Conservation (phyloP, 2,113 vertebrate genomes). For the Xiphophorus hellerii region DNA sequence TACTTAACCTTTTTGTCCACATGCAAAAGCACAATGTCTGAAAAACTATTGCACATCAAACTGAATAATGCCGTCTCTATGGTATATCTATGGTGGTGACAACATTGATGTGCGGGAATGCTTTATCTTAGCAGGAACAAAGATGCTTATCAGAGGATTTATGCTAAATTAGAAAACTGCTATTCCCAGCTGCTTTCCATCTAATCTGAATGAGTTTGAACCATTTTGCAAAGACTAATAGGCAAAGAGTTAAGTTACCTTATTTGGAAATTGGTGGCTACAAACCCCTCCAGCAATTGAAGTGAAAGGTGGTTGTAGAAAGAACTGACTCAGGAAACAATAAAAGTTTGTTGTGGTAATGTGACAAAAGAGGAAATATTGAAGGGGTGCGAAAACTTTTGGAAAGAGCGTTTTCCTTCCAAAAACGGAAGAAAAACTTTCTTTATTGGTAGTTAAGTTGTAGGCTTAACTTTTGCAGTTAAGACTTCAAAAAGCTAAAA, state of each 20-base stretch:
- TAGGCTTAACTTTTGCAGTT: neutral
- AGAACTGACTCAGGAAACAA: too few relatives aligned
- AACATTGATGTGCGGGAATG: too few relatives aligned
- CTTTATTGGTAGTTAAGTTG: too few relatives aligned
- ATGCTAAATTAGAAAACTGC: neutral
- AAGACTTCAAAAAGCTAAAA: constrained; percentile 2
- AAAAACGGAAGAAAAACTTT: too few relatives aligned
- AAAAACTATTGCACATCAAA: too few relatives aligned
- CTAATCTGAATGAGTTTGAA: neutral
- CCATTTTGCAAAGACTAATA: neutral
- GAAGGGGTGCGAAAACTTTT: neutral
- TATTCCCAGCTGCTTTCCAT: neutral
- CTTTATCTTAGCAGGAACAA: neutral
- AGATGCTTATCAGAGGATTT: neutral
- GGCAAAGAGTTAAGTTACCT: neutral
- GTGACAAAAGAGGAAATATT: neutral
- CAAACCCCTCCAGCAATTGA: neutral
- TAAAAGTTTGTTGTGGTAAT: neutral
- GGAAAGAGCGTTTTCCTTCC: neutral
- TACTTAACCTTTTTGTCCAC: too few relatives aligned
- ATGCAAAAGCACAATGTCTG: too few relatives aligned
- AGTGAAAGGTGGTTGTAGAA: too few relatives aligned
- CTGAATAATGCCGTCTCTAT: too few relatives aligned
- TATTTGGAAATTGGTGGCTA: neutral
- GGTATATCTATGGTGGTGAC: too few relatives aligned